phyloP scores from a whole-genome alignment of 2,888 invertebrate genomes.

The Ichneumon xanthorius region DNA sequence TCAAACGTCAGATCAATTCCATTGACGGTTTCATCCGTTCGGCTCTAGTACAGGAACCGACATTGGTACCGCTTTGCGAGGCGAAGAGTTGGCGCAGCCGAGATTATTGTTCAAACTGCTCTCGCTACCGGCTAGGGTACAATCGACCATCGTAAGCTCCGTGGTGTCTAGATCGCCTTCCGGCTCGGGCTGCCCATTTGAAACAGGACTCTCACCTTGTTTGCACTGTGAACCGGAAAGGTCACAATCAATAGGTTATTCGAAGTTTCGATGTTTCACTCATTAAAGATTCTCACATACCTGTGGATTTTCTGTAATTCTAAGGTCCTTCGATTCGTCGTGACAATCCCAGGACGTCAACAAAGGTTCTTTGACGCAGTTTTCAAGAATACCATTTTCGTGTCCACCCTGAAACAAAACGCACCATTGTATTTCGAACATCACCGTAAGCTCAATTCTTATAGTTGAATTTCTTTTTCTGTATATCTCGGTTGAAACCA shows the following conservation, averaged over 20 bases:
- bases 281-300: slow-evolving; percentile 81
- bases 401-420: slow-evolving; percentile 81
- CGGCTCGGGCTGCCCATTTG: slow-evolving; percentile 65
- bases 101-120: slow-evolving; percentile 82
- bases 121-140: slow-evolving; percentile 78
- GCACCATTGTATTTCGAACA: too few relatives aligned
- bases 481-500: not conserved
- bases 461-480: not conserved
- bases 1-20: slow-evolving; percentile 60
- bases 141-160: slow-evolving; percentile 80
- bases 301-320: slow-evolving; percentile 90
- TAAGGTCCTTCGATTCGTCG: slow-evolving; percentile 86
- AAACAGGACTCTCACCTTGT: slow-evolving; percentile 71
- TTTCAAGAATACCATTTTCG: slow-evolving; percentile 86
- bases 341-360: slow-evolving; percentile 81
- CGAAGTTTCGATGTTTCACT: not conserved
- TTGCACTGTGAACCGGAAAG: slow-evolving; percentile 74
- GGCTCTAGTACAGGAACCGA: slow-evolving; percentile 80
- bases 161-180: slow-evolving; percentile 79
- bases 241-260: not conserved
- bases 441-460: too few relatives aligned
- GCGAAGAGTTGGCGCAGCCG: slow-evolving; percentile 74
- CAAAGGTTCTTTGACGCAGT: slow-evolving; percentile 85
- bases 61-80: slow-evolving; percentile 75
- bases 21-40: slow-evolving; percentile 80